Conservation (phyloP, 2,797 vertebrate genomes). For the Cossypha polioptera region DNA sequence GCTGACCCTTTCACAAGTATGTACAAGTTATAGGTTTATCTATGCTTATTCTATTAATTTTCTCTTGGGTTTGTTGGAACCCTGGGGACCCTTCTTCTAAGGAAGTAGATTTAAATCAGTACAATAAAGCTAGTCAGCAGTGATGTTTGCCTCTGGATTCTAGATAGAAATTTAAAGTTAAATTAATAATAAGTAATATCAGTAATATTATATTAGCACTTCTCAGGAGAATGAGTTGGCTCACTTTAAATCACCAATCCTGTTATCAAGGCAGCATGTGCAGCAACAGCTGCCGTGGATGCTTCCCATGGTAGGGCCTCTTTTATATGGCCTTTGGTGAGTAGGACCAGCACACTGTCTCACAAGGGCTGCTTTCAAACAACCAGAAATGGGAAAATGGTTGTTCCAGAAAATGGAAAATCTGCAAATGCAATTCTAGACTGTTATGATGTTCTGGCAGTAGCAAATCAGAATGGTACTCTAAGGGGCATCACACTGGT, state of each 20-base stretch:
- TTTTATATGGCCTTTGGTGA: background rate
- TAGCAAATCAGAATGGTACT: background rate
- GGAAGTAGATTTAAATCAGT: background rate
- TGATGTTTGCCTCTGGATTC: background rate
- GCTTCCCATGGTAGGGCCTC: background rate
- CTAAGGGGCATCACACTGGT: rapidly evolving
- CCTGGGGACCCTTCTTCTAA: background rate
- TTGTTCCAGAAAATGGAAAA: background rate
- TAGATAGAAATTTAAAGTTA: background rate
- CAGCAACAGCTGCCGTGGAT: background rate
- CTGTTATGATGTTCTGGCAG: background rate
- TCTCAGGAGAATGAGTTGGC: background rate
- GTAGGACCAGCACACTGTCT: background rate
- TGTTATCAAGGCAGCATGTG: background rate
- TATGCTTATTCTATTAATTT: background rate
- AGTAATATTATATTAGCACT: background rate
- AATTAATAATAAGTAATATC: background rate
- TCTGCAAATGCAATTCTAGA: background rate
- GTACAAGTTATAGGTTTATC: background rate
- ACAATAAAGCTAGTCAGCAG: background rate
- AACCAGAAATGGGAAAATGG: background rate
- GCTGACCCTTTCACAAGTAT: background rate
- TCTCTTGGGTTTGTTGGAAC: background rate
- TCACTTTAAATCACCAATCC: background rate
- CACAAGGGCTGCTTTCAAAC: background rate